phyloP scores from a whole-genome alignment of 2,113 vertebrate genomes.

The Plotosus lineatus region DNA sequence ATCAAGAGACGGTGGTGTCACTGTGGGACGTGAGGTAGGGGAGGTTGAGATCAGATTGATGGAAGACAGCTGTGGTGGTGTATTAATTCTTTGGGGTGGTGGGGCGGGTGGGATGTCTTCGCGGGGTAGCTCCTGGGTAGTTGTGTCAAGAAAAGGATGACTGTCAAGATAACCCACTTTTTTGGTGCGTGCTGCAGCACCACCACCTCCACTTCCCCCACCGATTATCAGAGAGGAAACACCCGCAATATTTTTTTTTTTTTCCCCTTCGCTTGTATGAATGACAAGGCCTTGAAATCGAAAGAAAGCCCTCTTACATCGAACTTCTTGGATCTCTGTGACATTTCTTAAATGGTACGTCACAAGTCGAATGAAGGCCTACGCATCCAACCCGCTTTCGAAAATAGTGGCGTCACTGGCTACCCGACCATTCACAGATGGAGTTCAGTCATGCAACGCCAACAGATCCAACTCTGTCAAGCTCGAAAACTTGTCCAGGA shows the following conservation, averaged over 20 bases:
- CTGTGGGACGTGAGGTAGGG: slow-evolving; percentile 59
- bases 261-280: neutral
- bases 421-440: slow-evolving; percentile 27
- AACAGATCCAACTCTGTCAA: slow-evolving; percentile 49
- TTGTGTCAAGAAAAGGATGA: slow-evolving; percentile 70
- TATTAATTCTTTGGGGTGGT: slow-evolving; percentile 60
- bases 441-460: slow-evolving; percentile 53
- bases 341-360: slow-evolving; percentile 76
- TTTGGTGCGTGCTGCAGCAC: slow-evolving; percentile 75
- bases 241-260: neutral
- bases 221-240: slow-evolving; percentile 58
- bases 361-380: slow-evolving; percentile 60
- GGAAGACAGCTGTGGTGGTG: slow-evolving; percentile 66
- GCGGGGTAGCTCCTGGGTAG: slow-evolving; percentile 59
- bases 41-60: slow-evolving; percentile 60
- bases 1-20: slow-evolving; percentile 44
- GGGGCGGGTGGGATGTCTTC: slow-evolving; percentile 33
- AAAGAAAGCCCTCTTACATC: neutral
- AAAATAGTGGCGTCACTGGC: slow-evolving; percentile 22
- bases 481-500: slow-evolving; percentile 56
- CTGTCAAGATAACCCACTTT: slow-evolving; percentile 73
- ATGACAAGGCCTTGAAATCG: neutral
- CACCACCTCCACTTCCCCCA: slow-evolving; percentile 69
- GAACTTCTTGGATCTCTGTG: slow-evolving; percentile 64
- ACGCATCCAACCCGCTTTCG: slow-evolving; percentile 44